A percentile compares a stretch with the other conserved stretches of the same genome.
Evolutionary conservation across 2,113 vertebrate species (phyloP).

Genomic region (Sapayoa aenigma): DNA sequence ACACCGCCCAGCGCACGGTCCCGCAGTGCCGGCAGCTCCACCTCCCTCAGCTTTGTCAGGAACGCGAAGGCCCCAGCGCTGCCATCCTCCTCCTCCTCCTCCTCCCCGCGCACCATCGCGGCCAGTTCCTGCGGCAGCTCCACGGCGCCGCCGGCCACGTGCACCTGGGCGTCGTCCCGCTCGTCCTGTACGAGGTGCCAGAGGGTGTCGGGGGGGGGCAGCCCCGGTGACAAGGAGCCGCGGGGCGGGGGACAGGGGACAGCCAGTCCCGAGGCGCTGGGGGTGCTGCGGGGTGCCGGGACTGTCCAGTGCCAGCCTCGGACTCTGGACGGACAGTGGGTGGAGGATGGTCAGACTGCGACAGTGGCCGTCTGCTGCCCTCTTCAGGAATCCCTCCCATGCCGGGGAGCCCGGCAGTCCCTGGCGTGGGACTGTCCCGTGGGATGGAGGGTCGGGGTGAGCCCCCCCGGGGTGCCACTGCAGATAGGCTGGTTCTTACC

Average conservation of each 20-base stretch:
- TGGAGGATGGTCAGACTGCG: not conserved
- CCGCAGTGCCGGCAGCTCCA: constrained; percentile 68
- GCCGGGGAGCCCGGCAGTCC: not conserved
- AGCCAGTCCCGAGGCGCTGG: not conserved
- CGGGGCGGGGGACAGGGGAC: rapidly evolving
- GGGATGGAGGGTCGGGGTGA: not conserved
- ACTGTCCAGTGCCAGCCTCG: not conserved
- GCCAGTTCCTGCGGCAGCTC: constrained; percentile 75
- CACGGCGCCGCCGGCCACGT: constrained; percentile 64
- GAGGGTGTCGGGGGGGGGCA: rapidly evolving
- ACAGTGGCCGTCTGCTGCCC: constrained; percentile 42
- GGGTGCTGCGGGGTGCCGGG: not conserved
- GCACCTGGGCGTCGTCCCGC: constrained; percentile 71
- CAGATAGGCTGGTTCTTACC: not conserved
- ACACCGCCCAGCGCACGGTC: constrained; percentile 52
- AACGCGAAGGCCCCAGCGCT: constrained; percentile 16
- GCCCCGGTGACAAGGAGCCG: rapidly evolving
- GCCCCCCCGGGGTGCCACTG: rapidly evolving
- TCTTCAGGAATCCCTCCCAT: constrained; percentile 7
- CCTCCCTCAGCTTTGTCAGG: constrained; percentile 64
- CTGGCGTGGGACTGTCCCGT: rapidly evolving
- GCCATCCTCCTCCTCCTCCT: constrained; percentile 68
- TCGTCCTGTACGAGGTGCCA: constrained; percentile 52
- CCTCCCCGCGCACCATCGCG: constrained; percentile 55
- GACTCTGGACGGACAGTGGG: not conserved